A percentile compares a stretch with the other conserved stretches of the same genome.
These are phyloP conservation scores for Pipra filicauda DNA, from an alignment of 2,113 vertebrate genomes.

Conservation along the genomic window DNA sequence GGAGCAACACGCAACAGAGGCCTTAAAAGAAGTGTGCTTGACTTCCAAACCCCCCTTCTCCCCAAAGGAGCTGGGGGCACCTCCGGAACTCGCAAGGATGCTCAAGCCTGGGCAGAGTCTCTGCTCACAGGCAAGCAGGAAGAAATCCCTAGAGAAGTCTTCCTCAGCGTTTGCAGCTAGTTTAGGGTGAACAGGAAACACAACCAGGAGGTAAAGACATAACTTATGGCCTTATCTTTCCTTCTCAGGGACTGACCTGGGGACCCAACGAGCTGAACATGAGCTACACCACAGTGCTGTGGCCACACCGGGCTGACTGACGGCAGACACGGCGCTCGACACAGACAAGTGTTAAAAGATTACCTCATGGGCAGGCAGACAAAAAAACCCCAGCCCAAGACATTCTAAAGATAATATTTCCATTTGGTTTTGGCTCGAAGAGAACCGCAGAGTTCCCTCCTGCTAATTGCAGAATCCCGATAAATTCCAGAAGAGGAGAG, in stretches of 20 bases:
- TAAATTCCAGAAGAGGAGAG: background rate
- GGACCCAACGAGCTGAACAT: background rate
- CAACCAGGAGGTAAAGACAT: background rate
- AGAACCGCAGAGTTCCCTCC: background rate
- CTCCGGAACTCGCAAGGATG: background rate
- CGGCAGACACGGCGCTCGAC: rapidly evolving
- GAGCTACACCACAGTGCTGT: rapidly evolving
- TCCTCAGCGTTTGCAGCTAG: background rate
- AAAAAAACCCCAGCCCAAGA: background rate
- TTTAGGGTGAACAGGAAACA: background rate
- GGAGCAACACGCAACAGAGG: background rate
- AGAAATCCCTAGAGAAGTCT: background rate
- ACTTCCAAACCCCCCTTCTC: background rate
- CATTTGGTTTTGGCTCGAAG: background rate
- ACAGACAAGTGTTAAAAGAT: background rate
- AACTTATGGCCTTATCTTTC: background rate
- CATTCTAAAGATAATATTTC: background rate
- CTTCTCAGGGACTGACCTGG: background rate
- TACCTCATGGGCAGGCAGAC: background rate
- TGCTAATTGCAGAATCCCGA: background rate
- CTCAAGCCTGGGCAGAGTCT: background rate
- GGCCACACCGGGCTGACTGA: rapidly evolving
- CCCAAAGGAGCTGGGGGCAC: background rate
- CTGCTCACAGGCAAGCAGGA: background rate
- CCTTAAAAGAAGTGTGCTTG: background rate